phyloP scores from a whole-genome alignment of 2,888 invertebrate genomes.

The Calameuta pallipes region DNA sequence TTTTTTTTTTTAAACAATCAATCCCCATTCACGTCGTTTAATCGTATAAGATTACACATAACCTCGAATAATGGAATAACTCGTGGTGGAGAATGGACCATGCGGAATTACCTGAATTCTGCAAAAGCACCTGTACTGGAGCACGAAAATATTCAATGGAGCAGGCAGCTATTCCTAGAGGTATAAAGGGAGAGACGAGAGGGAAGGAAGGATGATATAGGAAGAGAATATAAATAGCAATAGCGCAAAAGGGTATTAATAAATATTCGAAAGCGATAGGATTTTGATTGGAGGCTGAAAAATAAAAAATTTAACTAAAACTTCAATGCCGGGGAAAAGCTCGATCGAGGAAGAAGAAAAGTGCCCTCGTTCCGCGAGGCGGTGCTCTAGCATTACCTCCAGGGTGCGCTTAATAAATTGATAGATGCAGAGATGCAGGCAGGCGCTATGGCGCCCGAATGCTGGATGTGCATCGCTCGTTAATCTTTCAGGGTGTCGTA shows the following conservation, averaged over 20 bases:
- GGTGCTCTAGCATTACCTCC: neutral
- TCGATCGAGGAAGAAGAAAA: neutral
- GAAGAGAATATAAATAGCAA: neutral
- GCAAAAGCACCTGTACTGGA: neutral
- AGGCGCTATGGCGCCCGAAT: neutral
- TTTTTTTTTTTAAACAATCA: neutral
- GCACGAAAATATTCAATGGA: neutral
- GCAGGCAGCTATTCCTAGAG: neutral
- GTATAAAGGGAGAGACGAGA: neutral
- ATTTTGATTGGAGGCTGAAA: neutral
- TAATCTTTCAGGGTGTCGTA: constrained; percentile 11
- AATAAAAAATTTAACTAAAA: neutral
- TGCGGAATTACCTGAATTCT: neutral
- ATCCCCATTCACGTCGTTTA: neutral
- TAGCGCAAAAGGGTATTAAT: neutral
- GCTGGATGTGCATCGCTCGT: constrained; percentile 1
- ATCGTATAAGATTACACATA: neutral
- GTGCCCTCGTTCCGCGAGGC: neutral
- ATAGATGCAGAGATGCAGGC: constrained; percentile 1
- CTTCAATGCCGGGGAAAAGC: neutral
- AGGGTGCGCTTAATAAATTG: neutral
- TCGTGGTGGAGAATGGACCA: neutral
- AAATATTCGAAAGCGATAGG: neutral
- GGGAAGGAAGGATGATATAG: neutral
- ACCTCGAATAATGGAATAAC: neutral